Evolutionary conservation across 2,797 vertebrate species (phyloP).

Genomic region (Melanotaenia trifasciata): DNA sequence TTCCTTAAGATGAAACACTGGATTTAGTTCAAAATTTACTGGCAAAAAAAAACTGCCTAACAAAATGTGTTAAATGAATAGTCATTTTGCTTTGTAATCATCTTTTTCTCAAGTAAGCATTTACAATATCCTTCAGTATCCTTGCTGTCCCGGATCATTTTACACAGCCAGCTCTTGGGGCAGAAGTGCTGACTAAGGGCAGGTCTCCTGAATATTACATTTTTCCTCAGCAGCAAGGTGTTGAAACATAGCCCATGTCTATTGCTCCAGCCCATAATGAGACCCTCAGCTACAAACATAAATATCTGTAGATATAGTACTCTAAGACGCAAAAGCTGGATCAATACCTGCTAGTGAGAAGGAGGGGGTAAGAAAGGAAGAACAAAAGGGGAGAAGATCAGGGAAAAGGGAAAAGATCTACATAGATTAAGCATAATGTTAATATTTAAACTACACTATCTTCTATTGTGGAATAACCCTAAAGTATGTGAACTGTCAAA

Average conservation of each 20-base stretch:
- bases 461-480: conserved; percentile 7
- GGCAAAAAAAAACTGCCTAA: background rate
- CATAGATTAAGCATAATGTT: conserved; percentile 17
- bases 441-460: background rate
- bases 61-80: conserved; percentile 13
- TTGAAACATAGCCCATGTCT: conserved; percentile 74
- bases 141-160: conserved; percentile 64
- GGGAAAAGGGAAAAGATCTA: conserved; percentile 19
- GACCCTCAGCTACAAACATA: conserved; percentile 74
- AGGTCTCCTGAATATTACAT: conserved; percentile 78
- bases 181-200: conserved; percentile 80
- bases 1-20: background rate
- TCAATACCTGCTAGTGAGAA: conserved; percentile 57
- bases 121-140: conserved; percentile 24
- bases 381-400: background rate
- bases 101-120: conserved; percentile 24
- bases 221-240: conserved; percentile 72
- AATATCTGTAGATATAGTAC: conserved; percentile 73
- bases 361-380: background rate
- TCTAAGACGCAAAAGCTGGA: conserved; percentile 63
- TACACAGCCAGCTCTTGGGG: conserved; percentile 60
- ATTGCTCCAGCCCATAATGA: conserved; percentile 79
- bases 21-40: conserved; percentile 3
- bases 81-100: conserved; percentile 34
- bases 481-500: conserved; percentile 28